Conservation (phyloP, 2,797 vertebrate genomes). For the Alfaro cultratus region DNA sequence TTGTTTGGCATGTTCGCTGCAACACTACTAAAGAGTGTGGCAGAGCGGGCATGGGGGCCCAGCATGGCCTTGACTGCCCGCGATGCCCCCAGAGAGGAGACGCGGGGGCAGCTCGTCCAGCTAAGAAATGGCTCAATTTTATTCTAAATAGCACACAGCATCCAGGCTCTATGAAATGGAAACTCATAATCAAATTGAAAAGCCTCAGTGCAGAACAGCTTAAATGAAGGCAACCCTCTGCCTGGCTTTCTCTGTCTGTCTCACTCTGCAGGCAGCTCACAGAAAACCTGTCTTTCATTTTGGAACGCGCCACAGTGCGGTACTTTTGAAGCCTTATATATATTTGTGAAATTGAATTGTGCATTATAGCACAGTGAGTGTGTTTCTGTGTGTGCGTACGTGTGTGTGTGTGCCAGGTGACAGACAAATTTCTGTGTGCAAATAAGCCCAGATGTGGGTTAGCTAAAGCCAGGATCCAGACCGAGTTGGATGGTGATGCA, state of each 20-base stretch:
- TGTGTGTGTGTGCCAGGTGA: slow-evolving; percentile 15
- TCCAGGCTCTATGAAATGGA: slow-evolving; percentile 72
- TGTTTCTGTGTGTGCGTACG: slow-evolving; percentile 17
- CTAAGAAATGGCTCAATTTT: slow-evolving; percentile 64
- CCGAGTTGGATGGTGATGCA: slow-evolving; percentile 59
- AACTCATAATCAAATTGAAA: slow-evolving; percentile 79
- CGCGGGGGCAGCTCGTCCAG: slow-evolving; percentile 45
- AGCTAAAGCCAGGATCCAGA: slow-evolving; percentile 45
- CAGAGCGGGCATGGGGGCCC: slow-evolving; percentile 26
- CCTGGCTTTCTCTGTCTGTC: slow-evolving; percentile 35
- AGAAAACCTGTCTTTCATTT: slow-evolving; percentile 57
- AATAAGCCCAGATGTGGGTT: slow-evolving; percentile 42
- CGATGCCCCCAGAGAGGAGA: slow-evolving; percentile 36
- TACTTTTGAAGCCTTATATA: slow-evolving; percentile 8
- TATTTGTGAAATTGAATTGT: slow-evolving; percentile 51
- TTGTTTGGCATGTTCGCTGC: slow-evolving; percentile 28
- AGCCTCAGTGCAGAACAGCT: slow-evolving; percentile 79
- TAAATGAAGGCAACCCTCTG: slow-evolving; percentile 72
- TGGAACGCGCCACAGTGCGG: slow-evolving; percentile 37
- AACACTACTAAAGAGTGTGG: slow-evolving; percentile 31
- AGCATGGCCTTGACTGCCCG: slow-evolving; percentile 38
- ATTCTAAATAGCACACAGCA: slow-evolving; percentile 61
- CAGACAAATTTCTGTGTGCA: slow-evolving; percentile 24
- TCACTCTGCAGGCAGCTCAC: slow-evolving; percentile 48
- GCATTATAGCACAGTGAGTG: slow-evolving; percentile 33